Conservation (phyloP, 2,113 vertebrate genomes). For the Platysternon megacephalum region DNA sequence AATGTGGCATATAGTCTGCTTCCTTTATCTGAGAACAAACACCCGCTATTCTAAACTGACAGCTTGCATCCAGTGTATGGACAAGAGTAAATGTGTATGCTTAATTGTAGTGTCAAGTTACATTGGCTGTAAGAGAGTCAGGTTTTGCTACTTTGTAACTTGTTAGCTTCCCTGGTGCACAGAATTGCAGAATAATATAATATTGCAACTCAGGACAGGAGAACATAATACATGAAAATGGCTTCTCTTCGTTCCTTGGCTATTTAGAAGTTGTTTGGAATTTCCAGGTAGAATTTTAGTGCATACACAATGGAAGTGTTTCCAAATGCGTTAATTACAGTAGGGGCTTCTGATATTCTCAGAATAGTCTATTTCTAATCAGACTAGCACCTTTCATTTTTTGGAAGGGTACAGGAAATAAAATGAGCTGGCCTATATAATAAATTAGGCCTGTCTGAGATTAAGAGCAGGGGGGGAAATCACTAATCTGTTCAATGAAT, state of each 20-base stretch:
- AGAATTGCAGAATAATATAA: background rate
- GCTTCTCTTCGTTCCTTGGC: background rate
- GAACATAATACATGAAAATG: background rate
- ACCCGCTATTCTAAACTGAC: background rate
- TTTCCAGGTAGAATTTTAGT: background rate
- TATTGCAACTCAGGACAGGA: background rate
- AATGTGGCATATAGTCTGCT: rapidly evolving
- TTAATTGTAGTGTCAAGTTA: background rate
- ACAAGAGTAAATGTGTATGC: background rate
- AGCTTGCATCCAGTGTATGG: background rate
- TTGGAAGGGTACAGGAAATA: background rate
- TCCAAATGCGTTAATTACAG: background rate
- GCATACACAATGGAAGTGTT: background rate
- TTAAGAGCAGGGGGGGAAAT: background rate
- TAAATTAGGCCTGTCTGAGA: background rate
- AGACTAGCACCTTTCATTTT: background rate
- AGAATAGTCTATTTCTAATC: background rate
- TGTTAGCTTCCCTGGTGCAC: background rate
- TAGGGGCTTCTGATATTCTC: background rate
- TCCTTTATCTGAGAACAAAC: background rate
- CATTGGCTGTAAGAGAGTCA: background rate
- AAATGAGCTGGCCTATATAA: background rate
- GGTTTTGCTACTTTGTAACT: background rate
- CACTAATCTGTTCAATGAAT: background rate
- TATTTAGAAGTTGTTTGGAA: background rate